Percentiles rank a stretch among this genome's conserved stretches.
phyloP scores from a whole-genome alignment of 2,888 invertebrate genomes.

The Laothoe populi region DNA sequence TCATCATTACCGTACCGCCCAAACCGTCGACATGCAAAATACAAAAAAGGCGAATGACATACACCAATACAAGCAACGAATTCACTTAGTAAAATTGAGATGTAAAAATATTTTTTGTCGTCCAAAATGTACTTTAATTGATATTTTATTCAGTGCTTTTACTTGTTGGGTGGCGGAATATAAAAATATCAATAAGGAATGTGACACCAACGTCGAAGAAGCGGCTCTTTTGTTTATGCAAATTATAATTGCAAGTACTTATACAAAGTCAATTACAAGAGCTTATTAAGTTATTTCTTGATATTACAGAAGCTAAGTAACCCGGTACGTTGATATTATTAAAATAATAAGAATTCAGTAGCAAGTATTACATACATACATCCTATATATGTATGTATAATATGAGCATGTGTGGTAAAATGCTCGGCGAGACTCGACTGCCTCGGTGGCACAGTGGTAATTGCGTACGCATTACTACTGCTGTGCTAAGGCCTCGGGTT shows the following conservation, averaged over 20 bases:
- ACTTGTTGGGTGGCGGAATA: slow-evolving; percentile 77
- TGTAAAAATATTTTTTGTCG: slow-evolving; percentile 72
- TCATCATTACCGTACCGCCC: slow-evolving; percentile 81
- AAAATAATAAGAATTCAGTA: no score
- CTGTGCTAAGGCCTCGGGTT: no score
- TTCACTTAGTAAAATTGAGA: slow-evolving; percentile 81
- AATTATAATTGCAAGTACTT: slow-evolving; percentile 47
- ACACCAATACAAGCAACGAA: slow-evolving; percentile 66
- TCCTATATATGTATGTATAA: background rate
- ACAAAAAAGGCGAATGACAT: slow-evolving; percentile 82
- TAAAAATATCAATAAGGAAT: slow-evolving; percentile 71
- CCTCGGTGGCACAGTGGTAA: no score
- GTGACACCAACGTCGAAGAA: slow-evolving; percentile 64
- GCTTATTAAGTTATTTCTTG: slow-evolving; percentile 22
- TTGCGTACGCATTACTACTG: no score
- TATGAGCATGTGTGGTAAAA: no score
- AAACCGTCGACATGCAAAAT: slow-evolving; percentile 64
- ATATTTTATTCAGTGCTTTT: slow-evolving; percentile 79
- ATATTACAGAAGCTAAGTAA: background rate
- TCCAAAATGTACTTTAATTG: slow-evolving; percentile 78
- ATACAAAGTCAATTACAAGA: slow-evolving; percentile 28
- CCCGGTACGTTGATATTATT: no score
- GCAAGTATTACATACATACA: no score
- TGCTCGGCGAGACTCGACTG: no score
- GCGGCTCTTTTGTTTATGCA: slow-evolving; percentile 59